Base-by-base conservation (phyloP, 2,113 vertebrate species). In the Tylochromis polylepis region DNA sequence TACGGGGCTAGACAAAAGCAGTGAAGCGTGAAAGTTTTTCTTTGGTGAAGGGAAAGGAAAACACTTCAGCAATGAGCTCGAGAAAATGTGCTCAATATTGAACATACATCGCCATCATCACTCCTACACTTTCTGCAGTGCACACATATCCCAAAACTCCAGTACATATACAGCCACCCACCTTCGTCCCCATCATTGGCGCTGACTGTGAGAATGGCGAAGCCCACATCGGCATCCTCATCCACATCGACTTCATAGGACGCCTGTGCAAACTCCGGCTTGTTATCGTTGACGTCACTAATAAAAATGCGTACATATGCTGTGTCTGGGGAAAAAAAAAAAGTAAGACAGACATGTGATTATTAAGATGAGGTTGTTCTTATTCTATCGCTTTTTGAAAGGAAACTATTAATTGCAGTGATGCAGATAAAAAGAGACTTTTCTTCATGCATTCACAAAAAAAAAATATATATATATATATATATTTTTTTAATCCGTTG, bases 211-310 rank as follows among this genome's bases (percentile, higher is more conserved):
- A 97, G 90, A 79, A 98, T 67, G 81, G 96, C 95, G 1, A 94
- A 97, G 83, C 97, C 97, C 4, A 98, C 96, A 1, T 98, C 97
- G 31, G 96, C 97, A 55, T 98, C 97, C 92, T 98, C 97, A 16
- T 96, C 96, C 85, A 97, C 96, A 41, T 94, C 96, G 3, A 97
- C 96, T 91, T 97, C 96, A 75, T 98, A 98, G 60, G 96, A 90
- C 0, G 91, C 83, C 83, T 95, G 97, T 20, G 95, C 93, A 60
- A 97, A 99, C 14, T 95, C 80, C 2, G 97, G 97, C 94, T 97
- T 97, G 97, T 98, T 98, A 94, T 98, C 97, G 51, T 98, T 98
- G 86, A 98, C 96, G 5, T 98, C 97, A 1, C 96, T 98, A 96
- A 98, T 96, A 85, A 97, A 97, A 87, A 98, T 58, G 1, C 95